Conservation (phyloP, 2,113 vertebrate species). For the Myrmecophaga tridactyla region DNA sequence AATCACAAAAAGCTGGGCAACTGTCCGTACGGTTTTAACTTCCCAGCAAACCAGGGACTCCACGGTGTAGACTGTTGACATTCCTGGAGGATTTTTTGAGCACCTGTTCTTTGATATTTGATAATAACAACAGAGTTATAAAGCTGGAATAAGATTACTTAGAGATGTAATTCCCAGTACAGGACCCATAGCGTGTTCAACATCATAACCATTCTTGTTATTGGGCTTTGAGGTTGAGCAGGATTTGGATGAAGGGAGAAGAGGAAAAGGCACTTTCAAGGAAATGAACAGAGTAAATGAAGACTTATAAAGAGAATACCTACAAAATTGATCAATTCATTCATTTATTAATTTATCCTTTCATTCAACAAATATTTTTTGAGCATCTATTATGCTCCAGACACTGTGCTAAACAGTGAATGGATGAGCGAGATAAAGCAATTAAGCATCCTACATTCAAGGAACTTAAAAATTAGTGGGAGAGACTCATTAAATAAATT, state of each 20-base stretch:
- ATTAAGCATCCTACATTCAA: not conserved
- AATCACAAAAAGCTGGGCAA: not conserved
- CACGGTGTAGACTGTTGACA: not conserved
- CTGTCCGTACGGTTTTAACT: not conserved
- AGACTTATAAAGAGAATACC: not conserved
- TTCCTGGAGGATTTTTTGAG: not conserved
- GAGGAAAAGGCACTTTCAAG: not conserved
- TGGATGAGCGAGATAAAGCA: not conserved
- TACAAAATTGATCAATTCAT: not conserved
- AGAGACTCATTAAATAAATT: not conserved
- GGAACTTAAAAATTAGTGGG: not conserved
- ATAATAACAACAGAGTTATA: not conserved
- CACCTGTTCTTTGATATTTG: not conserved
- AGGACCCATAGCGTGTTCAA: not conserved
- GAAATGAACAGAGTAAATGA: not conserved
- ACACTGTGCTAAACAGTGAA: not conserved
- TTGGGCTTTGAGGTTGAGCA: not conserved
- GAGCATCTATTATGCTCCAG: not conserved
- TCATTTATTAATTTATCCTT: not conserved
- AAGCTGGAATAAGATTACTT: not conserved
- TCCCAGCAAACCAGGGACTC: not conserved
- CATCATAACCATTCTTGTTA: not conserved
- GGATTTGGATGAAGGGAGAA: not conserved
- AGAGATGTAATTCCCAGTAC: not conserved
- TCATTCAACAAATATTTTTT: not conserved